Conservation (phyloP, 37 sponge, comb jelly and placozoan species). For the Ianthella basta region DNA sequence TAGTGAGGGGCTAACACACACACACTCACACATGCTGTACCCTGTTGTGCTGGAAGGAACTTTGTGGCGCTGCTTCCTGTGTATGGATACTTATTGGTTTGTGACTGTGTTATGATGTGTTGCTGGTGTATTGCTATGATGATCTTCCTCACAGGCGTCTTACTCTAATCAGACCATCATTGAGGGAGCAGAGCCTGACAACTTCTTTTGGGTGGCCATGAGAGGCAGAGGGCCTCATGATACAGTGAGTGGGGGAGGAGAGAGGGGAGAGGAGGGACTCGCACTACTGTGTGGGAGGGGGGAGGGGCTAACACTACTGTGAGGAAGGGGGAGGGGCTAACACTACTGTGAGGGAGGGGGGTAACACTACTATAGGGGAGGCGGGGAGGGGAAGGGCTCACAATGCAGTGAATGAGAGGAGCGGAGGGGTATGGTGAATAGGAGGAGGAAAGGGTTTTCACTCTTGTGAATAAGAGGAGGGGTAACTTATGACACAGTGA, state of each 20-base stretch:
- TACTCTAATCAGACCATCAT: slow-evolving; percentile 79
- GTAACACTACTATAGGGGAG: background rate
- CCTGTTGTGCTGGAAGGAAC: too few species aligned
- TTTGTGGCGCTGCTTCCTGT: too few species aligned
- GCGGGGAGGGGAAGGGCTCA: background rate
- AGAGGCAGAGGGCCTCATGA: slow-evolving; percentile 66
- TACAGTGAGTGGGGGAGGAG: background rate
- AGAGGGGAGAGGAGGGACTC: background rate
- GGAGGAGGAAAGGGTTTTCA: background rate
- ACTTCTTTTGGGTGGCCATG: slow-evolving; percentile 98
- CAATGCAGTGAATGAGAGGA: background rate
- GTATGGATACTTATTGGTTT: too few species aligned
- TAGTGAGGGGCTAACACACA: too few species aligned
- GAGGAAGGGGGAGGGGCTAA: background rate
- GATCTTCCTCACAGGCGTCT: slow-evolving; percentile 38
- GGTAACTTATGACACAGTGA: too few species aligned
- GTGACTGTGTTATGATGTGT: too few species aligned
- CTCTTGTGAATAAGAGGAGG: background rate
- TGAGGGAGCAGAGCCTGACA: slow-evolving; percentile 91
- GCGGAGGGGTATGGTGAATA: background rate
- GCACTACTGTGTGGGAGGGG: background rate
- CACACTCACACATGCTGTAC: too few species aligned
- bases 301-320: background rate
- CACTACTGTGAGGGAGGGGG: background rate
- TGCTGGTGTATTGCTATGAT: background rate